Conservation (phyloP, 2,113 vertebrate species). For the Rhodinocichla rosea region DNA sequence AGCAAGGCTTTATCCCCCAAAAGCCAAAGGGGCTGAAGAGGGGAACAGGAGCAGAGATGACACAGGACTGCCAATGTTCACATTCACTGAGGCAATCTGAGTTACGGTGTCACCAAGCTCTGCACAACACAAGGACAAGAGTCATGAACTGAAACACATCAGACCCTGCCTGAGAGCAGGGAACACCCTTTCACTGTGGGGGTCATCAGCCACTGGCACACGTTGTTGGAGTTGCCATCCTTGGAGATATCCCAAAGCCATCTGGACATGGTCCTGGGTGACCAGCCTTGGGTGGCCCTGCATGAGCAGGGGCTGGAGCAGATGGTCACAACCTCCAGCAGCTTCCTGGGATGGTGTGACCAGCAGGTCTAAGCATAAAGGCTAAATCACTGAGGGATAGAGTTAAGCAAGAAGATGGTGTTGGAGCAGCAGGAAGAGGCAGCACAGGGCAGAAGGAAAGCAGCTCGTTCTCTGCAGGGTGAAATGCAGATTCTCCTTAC, state of each 20-base stretch:
- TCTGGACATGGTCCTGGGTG: neutral
- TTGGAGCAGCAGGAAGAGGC: neutral
- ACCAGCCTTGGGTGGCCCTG: neutral
- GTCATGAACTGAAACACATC: neutral
- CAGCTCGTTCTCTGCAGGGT: neutral
- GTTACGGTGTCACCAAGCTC: accelerated
- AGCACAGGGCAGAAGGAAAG: neutral
- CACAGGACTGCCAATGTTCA: neutral
- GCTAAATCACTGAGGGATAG: neutral
- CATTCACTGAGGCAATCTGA: neutral
- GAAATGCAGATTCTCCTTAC: neutral
- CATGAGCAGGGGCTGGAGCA: neutral
- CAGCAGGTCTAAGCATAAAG: neutral
- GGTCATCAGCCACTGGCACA: neutral
- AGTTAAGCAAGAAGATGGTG: neutral
- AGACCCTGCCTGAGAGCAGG: neutral
- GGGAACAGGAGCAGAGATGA: neutral
- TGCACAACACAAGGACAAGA: neutral
- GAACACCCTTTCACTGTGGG: neutral
- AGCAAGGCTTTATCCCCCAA: neutral
- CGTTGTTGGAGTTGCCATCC: neutral
- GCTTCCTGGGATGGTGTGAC: neutral
- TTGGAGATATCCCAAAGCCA: neutral
- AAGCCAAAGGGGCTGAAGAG: neutral
- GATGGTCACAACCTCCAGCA: neutral